A percentile compares a stretch with the other conserved stretches of the same genome.
These are phyloP conservation scores for Brachionus calyciflorus DNA, from an alignment of 1,140 invertebrate species.

Conservation along the genomic window DNA sequence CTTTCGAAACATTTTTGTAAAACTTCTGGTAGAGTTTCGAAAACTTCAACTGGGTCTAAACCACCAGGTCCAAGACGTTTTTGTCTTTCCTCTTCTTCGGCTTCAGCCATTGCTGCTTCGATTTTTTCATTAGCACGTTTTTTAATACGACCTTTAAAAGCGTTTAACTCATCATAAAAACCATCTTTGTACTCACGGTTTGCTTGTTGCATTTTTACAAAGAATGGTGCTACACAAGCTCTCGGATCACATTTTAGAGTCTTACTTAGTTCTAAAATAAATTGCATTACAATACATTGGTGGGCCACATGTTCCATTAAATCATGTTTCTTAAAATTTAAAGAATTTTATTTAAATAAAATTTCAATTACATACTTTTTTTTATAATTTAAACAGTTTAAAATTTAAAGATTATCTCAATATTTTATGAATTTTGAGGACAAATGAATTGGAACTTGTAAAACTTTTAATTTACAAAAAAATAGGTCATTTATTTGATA, in stretches of 20 bases:
- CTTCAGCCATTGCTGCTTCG: constrained; percentile 75
- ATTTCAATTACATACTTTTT: too few relatives aligned
- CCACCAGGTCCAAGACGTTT: constrained; percentile 89
- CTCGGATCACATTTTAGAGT: constrained; percentile 87
- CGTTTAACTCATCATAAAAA: constrained; percentile 85
- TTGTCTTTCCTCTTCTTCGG: constrained; percentile 74
- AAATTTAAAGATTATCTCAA: too few relatives aligned
- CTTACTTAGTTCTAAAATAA: constrained; percentile 91
- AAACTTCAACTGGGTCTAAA: constrained; percentile 92
- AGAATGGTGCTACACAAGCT: constrained; percentile 87
- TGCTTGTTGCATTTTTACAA: constrained; percentile 83
- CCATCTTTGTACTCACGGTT: constrained; percentile 86
- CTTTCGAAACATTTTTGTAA: constrained; percentile 70
- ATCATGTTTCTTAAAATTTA: constrained; percentile 71
- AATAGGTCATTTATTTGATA: too few relatives aligned
- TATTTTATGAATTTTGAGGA: too few relatives aligned
- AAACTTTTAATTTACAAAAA: too few relatives aligned
- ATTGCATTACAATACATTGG: constrained; percentile 98
- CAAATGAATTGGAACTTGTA: too few relatives aligned
- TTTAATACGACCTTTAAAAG: constrained; percentile 82
- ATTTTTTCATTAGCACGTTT: constrained; percentile 83
- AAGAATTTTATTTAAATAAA: constrained; percentile 59
- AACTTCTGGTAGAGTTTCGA: constrained; percentile 85
- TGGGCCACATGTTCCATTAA: constrained; percentile 93
- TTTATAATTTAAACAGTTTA: too few relatives aligned